A percentile compares a stretch with the other conserved stretches of the same genome.
These are phyloP conservation scores for Aleiodes testaceus DNA, from an alignment of 2,888 invertebrate species.

Conservation along the genomic window DNA sequence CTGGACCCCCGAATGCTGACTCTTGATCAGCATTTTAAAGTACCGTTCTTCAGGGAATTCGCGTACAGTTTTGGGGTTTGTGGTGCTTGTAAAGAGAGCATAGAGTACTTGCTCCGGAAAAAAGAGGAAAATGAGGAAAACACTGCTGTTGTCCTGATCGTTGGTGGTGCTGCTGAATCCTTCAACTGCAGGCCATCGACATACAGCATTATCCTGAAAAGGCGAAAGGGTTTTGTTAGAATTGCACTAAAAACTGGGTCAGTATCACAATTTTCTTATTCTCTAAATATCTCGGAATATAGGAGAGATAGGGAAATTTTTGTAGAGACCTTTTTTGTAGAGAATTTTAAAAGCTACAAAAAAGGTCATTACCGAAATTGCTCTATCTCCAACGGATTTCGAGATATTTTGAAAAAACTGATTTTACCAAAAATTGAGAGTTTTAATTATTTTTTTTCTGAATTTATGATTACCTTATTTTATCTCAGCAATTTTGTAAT, in stretches of 20 bases:
- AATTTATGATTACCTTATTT: too few relatives aligned
- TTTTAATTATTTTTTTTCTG: too few relatives aligned
- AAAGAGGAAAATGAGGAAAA: constrained; percentile 59
- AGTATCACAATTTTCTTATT: too few relatives aligned
- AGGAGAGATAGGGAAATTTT: too few relatives aligned
- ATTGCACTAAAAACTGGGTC: constrained; percentile 83
- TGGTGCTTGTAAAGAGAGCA: constrained; percentile 80
- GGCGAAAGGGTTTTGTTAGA: constrained; percentile 85
- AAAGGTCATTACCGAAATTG: too few relatives aligned
- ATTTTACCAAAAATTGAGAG: too few relatives aligned
- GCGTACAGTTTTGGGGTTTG: constrained; percentile 76
- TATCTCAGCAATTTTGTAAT: too few relatives aligned
- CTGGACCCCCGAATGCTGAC: constrained; percentile 79
- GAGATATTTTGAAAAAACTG: too few relatives aligned
- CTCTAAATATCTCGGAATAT: too few relatives aligned
- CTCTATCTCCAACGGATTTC: too few relatives aligned
- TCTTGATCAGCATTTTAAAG: constrained; percentile 82
- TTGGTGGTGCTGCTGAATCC: constrained; percentile 93
- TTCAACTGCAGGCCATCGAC: constrained; percentile 86
- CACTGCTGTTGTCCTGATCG: constrained; percentile 80
- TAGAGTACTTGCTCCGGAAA: constrained; percentile 76
- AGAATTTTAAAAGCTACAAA: too few relatives aligned
- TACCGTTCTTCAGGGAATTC: constrained; percentile 83
- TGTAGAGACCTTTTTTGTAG: too few relatives aligned
- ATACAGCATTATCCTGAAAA: constrained; percentile 82